A percentile compares a stretch with the other conserved stretches of the same genome.
Conservation (phyloP, 2,113 vertebrate species). For the Mus musculus region GRCm39 chr17:79259501-79260000, state of each 20-base stretch:
- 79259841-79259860: slow-evolving; percentile 35
- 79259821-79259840: neutral
- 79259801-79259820: slow-evolving; percentile 50
- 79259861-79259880: neutral
- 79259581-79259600: neutral
- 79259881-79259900: neutral
- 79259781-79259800: slow-evolving; percentile 17
- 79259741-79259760: neutral
- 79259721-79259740: neutral
- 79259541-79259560: neutral
- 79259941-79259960: neutral
- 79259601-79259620: neutral
- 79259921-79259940: neutral
- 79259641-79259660: neutral
- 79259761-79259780: neutral
- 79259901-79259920: neutral
- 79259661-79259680: slow-evolving; percentile 2
- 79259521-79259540: neutral
- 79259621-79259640: slow-evolving; percentile 1
- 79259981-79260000: neutral
- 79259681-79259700: neutral
- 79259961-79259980: neutral
- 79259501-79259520: neutral
- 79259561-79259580: slow-evolving; percentile 52
- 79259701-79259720: neutral